Conservation (phyloP, 2,888 invertebrate genomes). For the Scaptomyza polygonia region DNA sequence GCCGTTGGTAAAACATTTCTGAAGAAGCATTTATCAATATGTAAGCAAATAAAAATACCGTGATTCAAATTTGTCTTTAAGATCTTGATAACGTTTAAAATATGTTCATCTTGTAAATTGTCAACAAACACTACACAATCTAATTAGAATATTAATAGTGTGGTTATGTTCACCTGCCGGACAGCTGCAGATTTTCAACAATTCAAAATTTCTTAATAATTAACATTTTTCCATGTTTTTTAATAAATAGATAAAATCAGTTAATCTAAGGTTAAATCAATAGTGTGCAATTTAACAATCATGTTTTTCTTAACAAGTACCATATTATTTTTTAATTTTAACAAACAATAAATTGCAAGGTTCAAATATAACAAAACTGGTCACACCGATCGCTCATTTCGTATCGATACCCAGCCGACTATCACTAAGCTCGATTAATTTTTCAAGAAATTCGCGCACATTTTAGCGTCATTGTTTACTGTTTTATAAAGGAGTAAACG, state of each 20-base stretch:
- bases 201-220: neutral
- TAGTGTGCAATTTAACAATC: too few relatives aligned
- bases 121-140: neutral
- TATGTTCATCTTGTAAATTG: conserved; percentile 4
- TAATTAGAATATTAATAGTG: conserved; percentile 6
- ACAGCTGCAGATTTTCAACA: neutral
- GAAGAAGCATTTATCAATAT: conserved; percentile 35
- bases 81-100: neutral
- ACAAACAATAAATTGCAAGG: neutral
- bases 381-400: conserved; percentile 3
- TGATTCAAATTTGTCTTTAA: neutral
- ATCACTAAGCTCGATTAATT: conserved; percentile 10
- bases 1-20: conserved; percentile 8
- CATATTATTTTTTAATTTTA: neutral
- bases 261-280: neutral
- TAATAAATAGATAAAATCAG: neutral
- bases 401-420: conserved; percentile 22
- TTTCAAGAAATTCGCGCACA: conserved; percentile 23
- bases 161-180: conserved; percentile 4
- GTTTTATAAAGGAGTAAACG: neutral
- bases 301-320: too few relatives aligned
- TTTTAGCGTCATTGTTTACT: conserved; percentile 31
- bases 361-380: neutral
- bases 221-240: conserved; percentile 15
- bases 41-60: neutral